Conservation (phyloP, 2,113 vertebrate species). For the Orycteropus afer region DNA sequence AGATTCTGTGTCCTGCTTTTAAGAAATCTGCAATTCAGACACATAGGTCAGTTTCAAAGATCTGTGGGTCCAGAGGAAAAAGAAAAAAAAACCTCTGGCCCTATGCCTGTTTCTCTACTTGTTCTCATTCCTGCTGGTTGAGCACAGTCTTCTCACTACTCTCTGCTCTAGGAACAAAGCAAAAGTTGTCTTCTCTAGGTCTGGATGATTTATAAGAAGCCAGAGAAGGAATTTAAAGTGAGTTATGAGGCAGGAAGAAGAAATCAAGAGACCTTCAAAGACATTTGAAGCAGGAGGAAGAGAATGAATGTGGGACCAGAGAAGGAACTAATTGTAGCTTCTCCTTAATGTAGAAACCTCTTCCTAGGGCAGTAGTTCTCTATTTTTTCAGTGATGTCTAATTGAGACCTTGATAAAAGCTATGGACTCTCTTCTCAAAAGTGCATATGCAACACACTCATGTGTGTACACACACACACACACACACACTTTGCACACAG, state of each 20-base stretch:
- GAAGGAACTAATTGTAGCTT: background rate
- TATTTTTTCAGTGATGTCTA: background rate
- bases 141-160: background rate
- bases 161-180: slow-evolving; percentile 17
- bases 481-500: background rate
- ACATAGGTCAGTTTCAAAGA: slow-evolving; percentile 1
- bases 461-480: no score
- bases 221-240: slow-evolving; percentile 26
- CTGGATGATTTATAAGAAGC: slow-evolving; percentile 46
- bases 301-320: background rate
- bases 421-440: background rate
- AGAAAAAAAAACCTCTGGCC: background rate
- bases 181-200: slow-evolving; percentile 18
- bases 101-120: rapidly evolving
- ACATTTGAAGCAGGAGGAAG: background rate
- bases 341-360: background rate
- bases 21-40: slow-evolving; percentile 17
- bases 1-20: slow-evolving; percentile 18
- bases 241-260: background rate
- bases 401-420: background rate
- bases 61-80: background rate
- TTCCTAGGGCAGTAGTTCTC: background rate
- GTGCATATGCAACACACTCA: background rate
- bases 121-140: background rate
- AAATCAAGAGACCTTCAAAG: slow-evolving; percentile 13